Conservation (phyloP, 2,888 invertebrate genomes). For the Idaea straminata region DNA sequence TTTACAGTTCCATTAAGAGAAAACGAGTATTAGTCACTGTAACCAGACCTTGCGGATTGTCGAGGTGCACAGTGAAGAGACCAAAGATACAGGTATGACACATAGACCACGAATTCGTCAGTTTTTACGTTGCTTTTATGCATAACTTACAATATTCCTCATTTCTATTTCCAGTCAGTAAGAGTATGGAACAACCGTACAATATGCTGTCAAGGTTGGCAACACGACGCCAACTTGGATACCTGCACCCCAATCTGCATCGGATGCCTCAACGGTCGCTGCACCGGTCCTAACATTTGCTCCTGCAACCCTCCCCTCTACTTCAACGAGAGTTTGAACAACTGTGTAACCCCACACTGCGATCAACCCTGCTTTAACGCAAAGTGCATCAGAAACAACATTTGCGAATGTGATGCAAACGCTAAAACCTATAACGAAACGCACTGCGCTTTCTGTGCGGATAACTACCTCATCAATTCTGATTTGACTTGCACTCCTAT, state of each 20-base stretch:
- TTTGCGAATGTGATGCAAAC: constrained; percentile 52
- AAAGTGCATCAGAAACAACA: constrained; percentile 50
- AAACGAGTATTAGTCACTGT: constrained; percentile 34
- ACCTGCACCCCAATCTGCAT: constrained; percentile 73
- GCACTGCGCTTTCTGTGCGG: constrained; percentile 50
- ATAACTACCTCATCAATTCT: constrained; percentile 36
- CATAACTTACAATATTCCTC: background rate
- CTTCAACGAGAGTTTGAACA: constrained; percentile 50
- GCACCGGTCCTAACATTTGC: constrained; percentile 60
- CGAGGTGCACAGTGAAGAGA: constrained; percentile 44
- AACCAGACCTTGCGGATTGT: constrained; percentile 49
- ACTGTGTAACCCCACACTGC: constrained; percentile 53
- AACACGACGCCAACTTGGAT: constrained; percentile 50
- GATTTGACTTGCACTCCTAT: constrained; percentile 38
- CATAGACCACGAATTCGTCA: background rate
- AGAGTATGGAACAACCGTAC: constrained; percentile 42
- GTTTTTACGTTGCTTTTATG: background rate
- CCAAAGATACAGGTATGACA: constrained; percentile 45
- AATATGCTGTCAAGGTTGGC: constrained; percentile 68
- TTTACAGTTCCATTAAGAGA: constrained; percentile 29
- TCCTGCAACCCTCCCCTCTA: constrained; percentile 51
- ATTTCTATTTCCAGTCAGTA: constrained; percentile 45
- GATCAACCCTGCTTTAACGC: constrained; percentile 55
- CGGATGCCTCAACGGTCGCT: constrained; percentile 68
- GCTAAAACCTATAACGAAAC: constrained; percentile 46